Base-by-base conservation (phyloP, 2,888 invertebrate species). In the Laothoe populi region DNA sequence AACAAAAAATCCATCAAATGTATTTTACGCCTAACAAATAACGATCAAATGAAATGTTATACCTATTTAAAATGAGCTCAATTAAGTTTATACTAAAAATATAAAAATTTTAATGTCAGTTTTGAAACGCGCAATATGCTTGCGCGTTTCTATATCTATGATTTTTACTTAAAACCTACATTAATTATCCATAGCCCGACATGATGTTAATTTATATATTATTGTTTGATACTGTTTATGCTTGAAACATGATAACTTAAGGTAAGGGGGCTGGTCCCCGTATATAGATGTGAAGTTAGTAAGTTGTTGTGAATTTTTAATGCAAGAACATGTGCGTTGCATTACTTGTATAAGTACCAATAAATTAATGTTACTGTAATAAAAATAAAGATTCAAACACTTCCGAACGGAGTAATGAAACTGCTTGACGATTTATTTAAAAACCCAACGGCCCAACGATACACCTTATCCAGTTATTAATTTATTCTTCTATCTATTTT, bases 271-370 rank as follows among this genome's bases (percentile, higher is more conserved):
- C 92, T 90, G 92, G 91, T 79, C 86, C 92, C 86, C 77, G 79
- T 78, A 80, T 77, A 77, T 79, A 77, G 81, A 79, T 82, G 78
- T 81, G 82, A 77, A 82, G 73, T 79, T 80, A 74, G 69, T 68
- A 79, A 78, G 78, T 84, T 88, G 88, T 90, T 89, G 86, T 85
- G 84, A 85, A 82, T 87, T 90, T 88, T 88, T 88, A 84, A 82
- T 81, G 79, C 78, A 80, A 79, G 76, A 78, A 74, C 72, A 77
- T 77, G 79, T 79, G 76, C 74, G 71, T 73, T 79, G 79, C 77
- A 78, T 71, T 71, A 77, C 72, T 73, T 80, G 79, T 82, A 74
- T 78, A 82, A 78, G 79, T 83, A 86, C 82, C 79, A 81, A 84
- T 79, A 79, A 81, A 81, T 82, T 80, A 81, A 80, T 84, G 81